Evolutionary conservation across 2,797 vertebrate species (phyloP), one percentile per base, ranked within the genome.

Genomic region (Hylomyscus alleni): DNA sequence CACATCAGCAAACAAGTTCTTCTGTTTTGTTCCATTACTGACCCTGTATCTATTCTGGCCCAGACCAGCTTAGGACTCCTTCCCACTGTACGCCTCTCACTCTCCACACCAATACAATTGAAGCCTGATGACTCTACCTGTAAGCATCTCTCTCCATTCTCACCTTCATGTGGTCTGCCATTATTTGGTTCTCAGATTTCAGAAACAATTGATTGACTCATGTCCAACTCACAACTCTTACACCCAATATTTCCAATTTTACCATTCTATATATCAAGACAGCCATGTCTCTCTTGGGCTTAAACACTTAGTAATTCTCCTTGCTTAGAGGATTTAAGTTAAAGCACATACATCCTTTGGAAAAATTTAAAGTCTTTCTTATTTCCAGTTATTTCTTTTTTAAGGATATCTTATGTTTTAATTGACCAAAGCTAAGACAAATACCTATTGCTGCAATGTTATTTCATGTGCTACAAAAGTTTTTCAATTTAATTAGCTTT

Each of bases 231-330:
- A 82, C 37, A 12, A 54, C 24, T 37, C 31, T 67, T 58, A 9
- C 24, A 50, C n/a, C 88, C 14, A 47, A 22, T 84, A 31, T 76
- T 75, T 44, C 69, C 34, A 58, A 17, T 90, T 34, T 69, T 58
- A 50, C 52, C 12, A 40, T 77, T 58, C 47, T 82, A 91, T 58
- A 24, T 47, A 91, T 82, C 58, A 91, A 93, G 65, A 58, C 19
- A 50, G 3, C 31, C 8, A 6, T 60, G 34, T 20, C 31, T 29
- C 58, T 91, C 24, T 62, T 52, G 34, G 20, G 2, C 73, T 89
- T 96, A 86, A 89, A 92, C 88, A 9, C 69, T 73, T 85, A 84
- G 44, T 69, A 88, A 24, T 89, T 17, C 6, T 26, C 56, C 54
- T 31, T 40, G 47, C 52, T 29, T 58, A 31, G 0, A 90, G 34